Evolutionary conservation across 2,888 invertebrate genomes (phyloP).

Genomic region (Lithosia quadra): DNA sequence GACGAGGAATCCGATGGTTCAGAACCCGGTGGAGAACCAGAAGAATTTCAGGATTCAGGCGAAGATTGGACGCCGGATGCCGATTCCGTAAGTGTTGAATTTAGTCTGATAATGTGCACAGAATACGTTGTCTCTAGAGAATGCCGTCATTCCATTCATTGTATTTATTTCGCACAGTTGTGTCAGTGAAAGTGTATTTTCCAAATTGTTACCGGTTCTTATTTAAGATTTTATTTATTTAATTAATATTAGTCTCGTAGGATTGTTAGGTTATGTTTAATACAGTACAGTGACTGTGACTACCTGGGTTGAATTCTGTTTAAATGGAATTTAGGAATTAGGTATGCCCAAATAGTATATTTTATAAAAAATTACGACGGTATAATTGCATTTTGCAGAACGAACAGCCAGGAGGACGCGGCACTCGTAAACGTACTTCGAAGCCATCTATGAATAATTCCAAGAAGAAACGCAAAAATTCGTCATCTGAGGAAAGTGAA

Average conservation of each 20-base stretch:
- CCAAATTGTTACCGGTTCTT: not conserved
- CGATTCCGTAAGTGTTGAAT: constrained; percentile 73
- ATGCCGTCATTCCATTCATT: not conserved
- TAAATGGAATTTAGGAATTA: not conserved
- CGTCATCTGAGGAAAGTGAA: constrained; percentile 81
- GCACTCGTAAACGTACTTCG: constrained; percentile 73
- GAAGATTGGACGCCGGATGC: constrained; percentile 87
- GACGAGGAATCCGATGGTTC: constrained; percentile 83
- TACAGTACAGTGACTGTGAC: not conserved
- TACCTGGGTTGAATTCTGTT: not conserved
- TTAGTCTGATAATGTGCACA: not conserved
- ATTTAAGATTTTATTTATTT: not conserved
- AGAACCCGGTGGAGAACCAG: constrained; percentile 79
- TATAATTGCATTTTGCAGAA: constrained; percentile 53
- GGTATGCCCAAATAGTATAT: not conserved
- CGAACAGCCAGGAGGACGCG: constrained; percentile 72
- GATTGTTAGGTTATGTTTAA: constrained; percentile 37
- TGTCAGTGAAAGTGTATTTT: not conserved
- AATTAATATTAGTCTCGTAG: no score
- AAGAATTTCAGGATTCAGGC: constrained; percentile 86
- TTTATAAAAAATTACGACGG: not conserved
- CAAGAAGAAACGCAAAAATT: constrained; percentile 83
- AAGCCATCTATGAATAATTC: constrained; percentile 74
- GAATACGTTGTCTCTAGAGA: constrained; percentile 9
- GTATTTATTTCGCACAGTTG: not conserved